These are phyloP conservation scores for Caenorhabditis macrosperma DNA, from an alignment of 2,888 invertebrate genomes.

Conservation along the genomic window DNA sequence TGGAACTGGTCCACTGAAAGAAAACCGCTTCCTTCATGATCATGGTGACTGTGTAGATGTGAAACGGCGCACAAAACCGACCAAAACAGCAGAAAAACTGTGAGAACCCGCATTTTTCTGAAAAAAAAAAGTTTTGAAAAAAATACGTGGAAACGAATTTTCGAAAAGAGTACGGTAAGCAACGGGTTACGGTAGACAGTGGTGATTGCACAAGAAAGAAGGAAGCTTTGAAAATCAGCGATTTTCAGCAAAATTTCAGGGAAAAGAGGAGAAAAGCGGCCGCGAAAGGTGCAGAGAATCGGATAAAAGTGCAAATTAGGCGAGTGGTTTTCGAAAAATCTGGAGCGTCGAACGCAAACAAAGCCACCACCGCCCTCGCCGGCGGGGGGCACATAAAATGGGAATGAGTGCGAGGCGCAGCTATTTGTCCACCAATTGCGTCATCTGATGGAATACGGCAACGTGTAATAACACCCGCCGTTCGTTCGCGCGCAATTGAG, in stretches of 20 bases:
- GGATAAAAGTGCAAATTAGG: background rate
- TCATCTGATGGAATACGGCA: conserved; percentile 35
- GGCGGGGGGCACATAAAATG: conserved; percentile 9
- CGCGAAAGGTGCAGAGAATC: no score
- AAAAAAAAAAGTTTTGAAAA: no score
- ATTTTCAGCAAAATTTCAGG: background rate
- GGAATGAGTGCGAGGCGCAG: conserved; percentile 4
- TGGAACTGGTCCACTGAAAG: background rate
- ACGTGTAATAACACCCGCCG: conserved; percentile 46
- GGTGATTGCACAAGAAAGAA: conserved; percentile 5
- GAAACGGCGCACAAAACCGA: background rate
- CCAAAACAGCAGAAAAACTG: background rate
- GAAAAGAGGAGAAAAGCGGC: background rate
- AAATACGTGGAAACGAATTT: background rate
- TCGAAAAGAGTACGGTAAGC: background rate
- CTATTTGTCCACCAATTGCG: conserved; percentile 43
- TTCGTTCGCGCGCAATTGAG: conserved; percentile 14
- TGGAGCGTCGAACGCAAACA: background rate
- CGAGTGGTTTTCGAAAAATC: background rate
- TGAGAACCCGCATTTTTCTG: conserved; percentile 11
- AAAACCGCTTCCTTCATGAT: conserved; percentile 16
- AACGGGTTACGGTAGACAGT: background rate
- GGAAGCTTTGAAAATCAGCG: background rate
- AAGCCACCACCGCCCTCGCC: background rate
- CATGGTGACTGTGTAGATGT: conserved; percentile 24